A percentile compares a stretch with the other conserved stretches of the same genome.
Evolutionary conservation across 2,888 invertebrate species (phyloP).

Genomic region (Xanthia togata): DNA sequence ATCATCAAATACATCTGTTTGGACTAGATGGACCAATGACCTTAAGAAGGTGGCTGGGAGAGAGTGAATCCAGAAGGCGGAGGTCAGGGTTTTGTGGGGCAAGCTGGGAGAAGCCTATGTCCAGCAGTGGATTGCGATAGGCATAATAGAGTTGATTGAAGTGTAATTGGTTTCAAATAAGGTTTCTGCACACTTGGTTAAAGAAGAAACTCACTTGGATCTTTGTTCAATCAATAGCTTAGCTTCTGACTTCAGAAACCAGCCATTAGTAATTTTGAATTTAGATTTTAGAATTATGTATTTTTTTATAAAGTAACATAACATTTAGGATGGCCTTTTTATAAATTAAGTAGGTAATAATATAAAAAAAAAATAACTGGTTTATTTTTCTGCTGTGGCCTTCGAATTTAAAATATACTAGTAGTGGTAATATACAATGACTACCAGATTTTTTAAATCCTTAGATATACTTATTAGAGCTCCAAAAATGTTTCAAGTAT

Average conservation of each 20-base stretch:
- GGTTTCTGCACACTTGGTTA: background rate
- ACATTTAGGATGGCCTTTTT: background rate
- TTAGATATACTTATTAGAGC: background rate
- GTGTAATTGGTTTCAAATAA: background rate
- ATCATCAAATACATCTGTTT: background rate
- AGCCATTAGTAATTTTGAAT: background rate
- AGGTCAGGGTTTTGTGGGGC: background rate
- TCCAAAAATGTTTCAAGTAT: background rate
- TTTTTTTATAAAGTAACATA: background rate
- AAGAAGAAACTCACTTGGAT: background rate
- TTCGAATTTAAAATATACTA: slow-evolving; percentile 12
- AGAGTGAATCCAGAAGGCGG: background rate
- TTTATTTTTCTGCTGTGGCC: background rate
- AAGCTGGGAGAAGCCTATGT: background rate
- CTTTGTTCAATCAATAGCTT: background rate
- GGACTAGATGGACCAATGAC: background rate
- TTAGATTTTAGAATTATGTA: background rate
- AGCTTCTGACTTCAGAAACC: background rate
- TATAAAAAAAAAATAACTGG: background rate
- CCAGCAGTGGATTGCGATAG: background rate
- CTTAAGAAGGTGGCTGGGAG: background rate
- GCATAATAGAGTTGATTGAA: background rate
- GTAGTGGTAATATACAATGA: background rate
- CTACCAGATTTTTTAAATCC: background rate
- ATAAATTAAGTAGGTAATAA: background rate